Evolutionary conservation across 1,140 invertebrate species (phyloP), one percentile per base, ranked within the genome.

Genomic region (Acromyrmex echinatior): DNA sequence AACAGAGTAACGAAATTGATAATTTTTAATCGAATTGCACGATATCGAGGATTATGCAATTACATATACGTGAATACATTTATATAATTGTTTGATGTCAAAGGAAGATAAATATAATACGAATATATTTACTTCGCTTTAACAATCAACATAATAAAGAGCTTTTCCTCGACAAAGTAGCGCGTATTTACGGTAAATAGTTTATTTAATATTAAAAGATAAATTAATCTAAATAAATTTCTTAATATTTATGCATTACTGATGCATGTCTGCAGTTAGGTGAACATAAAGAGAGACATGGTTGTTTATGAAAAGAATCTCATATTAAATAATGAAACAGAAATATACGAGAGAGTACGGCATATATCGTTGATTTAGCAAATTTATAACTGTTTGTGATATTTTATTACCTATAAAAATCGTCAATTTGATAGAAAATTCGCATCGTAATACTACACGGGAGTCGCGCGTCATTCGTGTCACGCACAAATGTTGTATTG

Each of bases 371-470:
- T 76, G 3, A 5, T 28, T 45, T n/a, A 12, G n/a, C 9, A 14
- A 16, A 76, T 76, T 58, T 58, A 39, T 18, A 58, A 60, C n/a
- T 76, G 49, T 35, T 76, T 53, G n/a, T 28, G 73, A 39, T 39
- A 25, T 58, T 76, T 76, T 39, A 60, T 60, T 3, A 31, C 3
- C 10, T 58, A 58, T 56, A 76, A 76, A 60, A 58, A 39, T 60
- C 6, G 14, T 60, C 28, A 16, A 76, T 76, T 39, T 14, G n/a
- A 58, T 60, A 60, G 28, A 35, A 76, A 39, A 39, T 25, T 39
- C 12, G 14, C 31, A 16, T 39, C 7, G 14, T 76, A 25, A 58
- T 12, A 58, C 51, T 53, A 56, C 31, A 56, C 51, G 31, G 21
- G n/a, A 39, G 0, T 35, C n/a, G 18, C 39, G 39, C 1, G 39